Conservation (phyloP, 2,888 invertebrate species). For the Autographa gamma region DNA sequence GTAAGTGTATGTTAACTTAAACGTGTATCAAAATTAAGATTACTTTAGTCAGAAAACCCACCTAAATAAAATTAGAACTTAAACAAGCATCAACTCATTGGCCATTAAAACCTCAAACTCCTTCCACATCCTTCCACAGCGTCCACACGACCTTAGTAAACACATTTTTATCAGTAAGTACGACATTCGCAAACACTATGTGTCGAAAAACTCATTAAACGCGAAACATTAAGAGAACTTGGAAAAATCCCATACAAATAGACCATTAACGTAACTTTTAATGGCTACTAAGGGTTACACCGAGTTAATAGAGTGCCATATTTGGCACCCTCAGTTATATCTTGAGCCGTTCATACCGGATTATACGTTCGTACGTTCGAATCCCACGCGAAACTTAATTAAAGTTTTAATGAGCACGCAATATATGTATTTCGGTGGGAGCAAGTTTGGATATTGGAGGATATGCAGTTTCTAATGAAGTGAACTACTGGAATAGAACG, state of each 20-base stretch:
- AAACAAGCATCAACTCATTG: background rate
- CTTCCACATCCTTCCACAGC: background rate
- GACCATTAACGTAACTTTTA: constrained; percentile 63
- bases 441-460: constrained; percentile 16
- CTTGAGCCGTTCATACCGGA: constrained; percentile 62
- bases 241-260: constrained; percentile 62
- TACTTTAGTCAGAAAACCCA: no score
- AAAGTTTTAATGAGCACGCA: constrained; percentile 82
- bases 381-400: constrained; percentile 81
- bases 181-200: constrained; percentile 22
- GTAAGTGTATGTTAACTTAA: no score
- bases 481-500: constrained; percentile 12
- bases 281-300: constrained; percentile 57
- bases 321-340: constrained; percentile 67
- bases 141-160: constrained; percentile 22
- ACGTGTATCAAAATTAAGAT: no score
- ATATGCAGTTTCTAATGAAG: constrained; percentile 12
- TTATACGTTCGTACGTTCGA: constrained; percentile 65
- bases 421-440: constrained; percentile 67
- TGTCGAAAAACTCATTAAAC: constrained; percentile 50
- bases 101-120: background rate
- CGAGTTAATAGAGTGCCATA: constrained; percentile 64
- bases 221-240: constrained; percentile 46
- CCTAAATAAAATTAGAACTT: no score
- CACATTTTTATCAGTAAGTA: constrained; percentile 31